phyloP scores from a whole-genome alignment of 2,888 invertebrate genomes.

The Acholoe squamosa region DNA sequence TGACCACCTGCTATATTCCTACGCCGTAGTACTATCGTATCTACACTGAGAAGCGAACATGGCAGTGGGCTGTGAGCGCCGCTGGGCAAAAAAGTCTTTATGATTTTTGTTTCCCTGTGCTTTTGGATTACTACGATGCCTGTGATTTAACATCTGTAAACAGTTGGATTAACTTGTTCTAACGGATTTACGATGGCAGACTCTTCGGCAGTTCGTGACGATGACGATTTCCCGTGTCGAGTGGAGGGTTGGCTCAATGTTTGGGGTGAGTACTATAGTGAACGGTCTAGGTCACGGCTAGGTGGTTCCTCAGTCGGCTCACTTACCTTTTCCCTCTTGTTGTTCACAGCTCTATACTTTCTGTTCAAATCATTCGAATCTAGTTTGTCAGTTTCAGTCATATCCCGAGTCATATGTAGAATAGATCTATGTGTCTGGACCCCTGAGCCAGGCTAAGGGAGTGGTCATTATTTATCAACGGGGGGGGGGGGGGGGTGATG shows the following conservation, averaged over 20 bases:
- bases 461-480: too few relatives aligned
- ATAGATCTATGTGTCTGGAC: too few relatives aligned
- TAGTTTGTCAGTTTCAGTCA: too few relatives aligned
- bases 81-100: neutral
- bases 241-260: constrained; percentile 51
- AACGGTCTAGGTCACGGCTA: neutral
- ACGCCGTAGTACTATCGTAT: constrained; percentile 26
- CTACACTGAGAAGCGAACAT: neutral
- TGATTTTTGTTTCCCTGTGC: neutral
- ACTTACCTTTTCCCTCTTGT: too few relatives aligned
- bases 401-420: too few relatives aligned
- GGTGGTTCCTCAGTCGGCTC: too few relatives aligned
- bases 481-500: too few relatives aligned
- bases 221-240: neutral
- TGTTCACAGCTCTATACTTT: too few relatives aligned
- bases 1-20: constrained; percentile 7
- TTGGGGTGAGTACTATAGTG: constrained; percentile 45
- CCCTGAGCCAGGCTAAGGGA: too few relatives aligned
- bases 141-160: neutral
- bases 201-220: neutral
- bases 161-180: neutral
- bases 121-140: neutral
- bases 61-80: neutral
- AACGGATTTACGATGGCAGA: constrained; percentile 28
- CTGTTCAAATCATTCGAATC: too few relatives aligned